Conservation (phyloP, 2,113 vertebrate species). For the Lepisosteus oculatus region DNA sequence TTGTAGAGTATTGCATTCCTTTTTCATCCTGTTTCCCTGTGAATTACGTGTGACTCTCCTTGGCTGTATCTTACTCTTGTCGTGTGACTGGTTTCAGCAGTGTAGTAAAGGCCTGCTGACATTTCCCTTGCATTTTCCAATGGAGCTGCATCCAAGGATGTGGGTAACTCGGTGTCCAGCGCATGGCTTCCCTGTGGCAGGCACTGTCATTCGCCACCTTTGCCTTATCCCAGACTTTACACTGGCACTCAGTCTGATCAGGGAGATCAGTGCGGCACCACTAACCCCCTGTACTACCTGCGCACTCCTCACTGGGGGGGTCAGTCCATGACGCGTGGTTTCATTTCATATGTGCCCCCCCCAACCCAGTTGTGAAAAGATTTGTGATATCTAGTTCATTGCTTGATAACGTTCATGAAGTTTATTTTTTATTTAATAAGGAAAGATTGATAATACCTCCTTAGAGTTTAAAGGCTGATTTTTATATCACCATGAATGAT, state of each 20-base stretch:
- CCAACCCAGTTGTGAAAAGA: slow-evolving; percentile 17
- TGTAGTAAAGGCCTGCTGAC: slow-evolving; percentile 52
- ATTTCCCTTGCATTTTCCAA: slow-evolving; percentile 26
- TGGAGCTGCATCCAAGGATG: slow-evolving; percentile 41
- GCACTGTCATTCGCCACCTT: slow-evolving; percentile 47
- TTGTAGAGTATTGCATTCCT: not conserved
- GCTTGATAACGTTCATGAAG: too few species aligned
- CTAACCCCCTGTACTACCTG: not conserved
- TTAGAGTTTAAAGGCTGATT: too few species aligned
- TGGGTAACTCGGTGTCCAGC: slow-evolving; percentile 33
- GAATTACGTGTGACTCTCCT: too few species aligned
- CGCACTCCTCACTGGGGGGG: slow-evolving; percentile 22
- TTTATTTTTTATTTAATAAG: too few species aligned
- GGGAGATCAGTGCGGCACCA: not conserved
- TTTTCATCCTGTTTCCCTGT: not conserved
- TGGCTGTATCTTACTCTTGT: not conserved
- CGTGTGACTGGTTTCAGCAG: slow-evolving; percentile 33
- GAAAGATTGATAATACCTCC: too few species aligned
- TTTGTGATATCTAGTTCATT: too few species aligned
- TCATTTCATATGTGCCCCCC: slow-evolving; percentile 21
- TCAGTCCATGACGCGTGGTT: slow-evolving; percentile 46
- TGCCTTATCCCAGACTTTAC: slow-evolving; percentile 28
- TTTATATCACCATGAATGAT: too few species aligned
- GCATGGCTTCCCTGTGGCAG: slow-evolving; percentile 68
- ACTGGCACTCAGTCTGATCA: slow-evolving; percentile 20